These are phyloP conservation scores for Nymphalis urticae DNA, from an alignment of 2,888 invertebrate species.

Conservation along the genomic window DNA sequence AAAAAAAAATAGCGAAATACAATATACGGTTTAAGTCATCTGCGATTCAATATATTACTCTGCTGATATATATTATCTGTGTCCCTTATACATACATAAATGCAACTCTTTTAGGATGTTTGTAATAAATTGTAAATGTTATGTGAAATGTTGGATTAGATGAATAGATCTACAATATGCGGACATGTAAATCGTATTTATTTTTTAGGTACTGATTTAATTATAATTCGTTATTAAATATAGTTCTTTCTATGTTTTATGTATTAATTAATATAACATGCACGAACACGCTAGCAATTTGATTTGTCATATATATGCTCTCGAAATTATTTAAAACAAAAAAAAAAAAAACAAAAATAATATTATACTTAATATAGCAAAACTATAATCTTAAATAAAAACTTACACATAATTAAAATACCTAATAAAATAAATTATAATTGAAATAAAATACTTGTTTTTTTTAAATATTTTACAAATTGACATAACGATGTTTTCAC, in stretches of 20 bases:
- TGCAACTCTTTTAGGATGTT: no score
- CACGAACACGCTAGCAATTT: neutral
- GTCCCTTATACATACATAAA: no score
- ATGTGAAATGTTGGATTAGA: no score
- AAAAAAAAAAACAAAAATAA: neutral
- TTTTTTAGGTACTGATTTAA: neutral
- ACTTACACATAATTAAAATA: neutral
- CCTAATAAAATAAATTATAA: neutral
- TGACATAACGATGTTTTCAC: slow-evolving; percentile 29
- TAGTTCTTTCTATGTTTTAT: neutral
- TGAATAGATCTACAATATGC: no score
- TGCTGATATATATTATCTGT: no score
- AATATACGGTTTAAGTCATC: no score
- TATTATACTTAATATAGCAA: neutral
- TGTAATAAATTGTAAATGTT: no score
- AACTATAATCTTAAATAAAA: neutral
- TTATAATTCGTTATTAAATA: neutral
- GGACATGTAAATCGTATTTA: no score
- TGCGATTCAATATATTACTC: no score
- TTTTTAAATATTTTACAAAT: slow-evolving; percentile 20
- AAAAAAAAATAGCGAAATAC: no score
- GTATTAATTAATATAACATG: neutral
- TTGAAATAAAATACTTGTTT: neutral
- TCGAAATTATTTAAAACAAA: no score
- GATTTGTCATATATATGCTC: slow-evolving; percentile 2